Evolutionary conservation across 2,888 invertebrate genomes (phyloP), one percentile per base, ranked within the genome.

Genomic region (Tillus elongatus): DNA sequence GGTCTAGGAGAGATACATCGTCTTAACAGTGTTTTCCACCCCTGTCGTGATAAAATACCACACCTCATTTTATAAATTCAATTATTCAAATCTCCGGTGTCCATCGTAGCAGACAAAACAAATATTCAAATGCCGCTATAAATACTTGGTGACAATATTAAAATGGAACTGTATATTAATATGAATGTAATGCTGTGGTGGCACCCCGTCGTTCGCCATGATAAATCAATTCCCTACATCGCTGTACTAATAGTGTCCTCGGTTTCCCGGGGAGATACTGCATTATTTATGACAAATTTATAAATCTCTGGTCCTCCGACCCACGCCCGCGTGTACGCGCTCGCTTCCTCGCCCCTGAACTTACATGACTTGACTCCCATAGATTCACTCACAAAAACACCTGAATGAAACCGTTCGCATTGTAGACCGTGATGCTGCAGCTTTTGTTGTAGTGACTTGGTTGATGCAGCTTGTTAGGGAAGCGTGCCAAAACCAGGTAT

Each of bases 61-160:
- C 56, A 54, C 57, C 57, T 56, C 55, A 41, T 57, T 57, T 60
- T 58, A 59, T 57, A 55, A 58, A 63, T 60, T 63, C 61, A 63
- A 61, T 63, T 62, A 61, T 61, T 60, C 53, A 58, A 56, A 56
- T 53, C 41, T 45, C 43, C 44, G 42, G 41, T 44, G 51, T 47
- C 42, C 41, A 46, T 45, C 49, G 49, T 43, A 41, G 49, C 53
- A 51, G 50, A 56, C 54, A 60, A 59, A 60, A 61, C 61, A 61
- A 61, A 63, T 60, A 62, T 60, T 62, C 56, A 58, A 60, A 60
- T 55, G 54, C 47, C 51, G 56, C 60, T 62, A 65, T 64, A 66
- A 66, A 66, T 64, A 64, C 58, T 59, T 65, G 64, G 64, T 65
- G 66, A 66, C 64, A 66, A 66, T 66, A 66, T 66, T 66, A 65